Base-by-base conservation (phyloP, 2,888 invertebrate genomes). In the Leptogaster cylindrica region DNA sequence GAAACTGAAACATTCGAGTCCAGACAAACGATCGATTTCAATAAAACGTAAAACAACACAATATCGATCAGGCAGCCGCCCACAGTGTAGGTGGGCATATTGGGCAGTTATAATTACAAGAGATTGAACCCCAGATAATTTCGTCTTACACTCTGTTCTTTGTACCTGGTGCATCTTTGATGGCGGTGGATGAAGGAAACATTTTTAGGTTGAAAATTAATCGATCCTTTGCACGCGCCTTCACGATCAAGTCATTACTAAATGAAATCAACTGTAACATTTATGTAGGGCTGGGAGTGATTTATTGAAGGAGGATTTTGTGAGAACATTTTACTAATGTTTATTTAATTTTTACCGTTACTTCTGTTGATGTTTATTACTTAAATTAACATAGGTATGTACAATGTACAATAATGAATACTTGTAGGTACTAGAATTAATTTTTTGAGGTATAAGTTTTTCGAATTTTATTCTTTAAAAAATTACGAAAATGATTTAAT, bases 101-200 rank as follows among this genome's bases (percentile, higher is more conserved):
- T 70, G 70, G 70, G 70, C 70, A 70, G 70, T 69, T 51, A 67
- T 70, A 70, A 70, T 70, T 70, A 70, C 65, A 69, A 70, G n/a
- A 70, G 68, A 70, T 70, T 28, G 52, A 50, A 67, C 67, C 61
- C 36, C 20, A 67, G 63, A 70, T 66, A 66, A 66, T 66, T 63
- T 31, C 46, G 46, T 10, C 63, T 33, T 48, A 18, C 31, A 44
- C 31, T 46, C 44, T 46, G 28, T 28, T 10, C 31, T 12, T 27
- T 63, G 28, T 63, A 46, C 46, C n/a, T n/a, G n/a, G 63, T 46
- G 44, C 20, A 14, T 27, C 25, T 36, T 27, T 28, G 33, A 10
- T 4, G 50, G 6, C 28, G 27, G 7, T 16, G 27, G 18, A 16
- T 10, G 14, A 18, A 7, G 3, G 4, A 18, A 28, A 46, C n/a